Base-by-base conservation (phyloP, 35 echinoderm and acorn worm species). In the Antedon bifida region DNA sequence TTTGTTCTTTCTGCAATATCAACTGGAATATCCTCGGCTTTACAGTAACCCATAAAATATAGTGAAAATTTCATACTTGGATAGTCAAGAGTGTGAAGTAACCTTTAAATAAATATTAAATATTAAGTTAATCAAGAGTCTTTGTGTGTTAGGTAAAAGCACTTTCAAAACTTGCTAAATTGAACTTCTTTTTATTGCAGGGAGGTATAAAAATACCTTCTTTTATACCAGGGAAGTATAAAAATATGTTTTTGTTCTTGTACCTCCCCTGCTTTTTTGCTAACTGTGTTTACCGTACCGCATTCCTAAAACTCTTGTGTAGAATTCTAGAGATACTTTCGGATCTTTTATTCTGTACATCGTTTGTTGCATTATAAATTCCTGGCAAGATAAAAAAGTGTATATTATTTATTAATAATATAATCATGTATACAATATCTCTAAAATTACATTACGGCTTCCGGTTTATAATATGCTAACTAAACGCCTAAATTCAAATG, bases 291-390 rank as follows among this genome's bases (percentile, higher is more conserved):
- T 42, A 42, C 5, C 14, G 14, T 82, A 97, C 94, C 94, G 92
- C 94, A 97, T 97, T 78, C 94, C 94, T 30, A 97, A 76, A 34
- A 97, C 90, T 78, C 87, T 89, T 5, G 87, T 89, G 56, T 97
- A 97, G 82, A 97, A 97, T 45, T 97, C 87, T 31, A 97, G 74
- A 0, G 90, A 92, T 42, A 82, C 89, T 46, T 83, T 84, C 17
- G 94, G 94, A 39, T 97, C 90, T 78, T 92, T 89, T 34, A 97
- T 82, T 74, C 94, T 34, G 81, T 89, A 82, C 94, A 97, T 97
- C 35, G 94, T 97, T 81, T 97, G 94, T 73, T 97, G 94, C 79
- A 92, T 84, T 36, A 92, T 89, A 78, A 92, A 97, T 30, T 87
- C 94, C 94, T 97, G 79, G 21, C 74, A 82, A 83, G 45, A 30